These are phyloP conservation scores for Motacilla alba DNA, from an alignment of 2,113 vertebrate species.

Conservation along the genomic window DNA sequence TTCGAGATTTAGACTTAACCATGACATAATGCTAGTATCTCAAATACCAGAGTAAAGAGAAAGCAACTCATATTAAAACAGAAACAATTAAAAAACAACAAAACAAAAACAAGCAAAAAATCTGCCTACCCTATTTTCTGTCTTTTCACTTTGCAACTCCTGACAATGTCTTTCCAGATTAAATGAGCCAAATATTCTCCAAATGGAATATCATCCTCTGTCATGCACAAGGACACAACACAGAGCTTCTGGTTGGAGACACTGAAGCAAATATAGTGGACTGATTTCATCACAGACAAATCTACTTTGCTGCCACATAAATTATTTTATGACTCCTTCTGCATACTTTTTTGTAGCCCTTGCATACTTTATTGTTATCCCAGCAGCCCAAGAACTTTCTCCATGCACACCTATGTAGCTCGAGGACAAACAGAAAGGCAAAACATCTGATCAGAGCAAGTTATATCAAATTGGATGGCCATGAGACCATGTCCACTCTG, in stretches of 20 bases:
- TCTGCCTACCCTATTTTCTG: background rate
- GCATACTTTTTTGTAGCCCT: background rate
- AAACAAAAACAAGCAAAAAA: background rate
- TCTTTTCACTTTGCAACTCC: background rate
- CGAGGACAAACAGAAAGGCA: background rate
- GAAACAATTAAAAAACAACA: background rate
- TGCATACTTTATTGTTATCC: background rate
- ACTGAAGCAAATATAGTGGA: background rate
- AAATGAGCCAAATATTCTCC: background rate
- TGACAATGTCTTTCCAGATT: background rate
- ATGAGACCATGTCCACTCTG: background rate
- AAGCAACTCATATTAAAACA: background rate
- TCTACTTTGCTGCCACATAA: background rate
- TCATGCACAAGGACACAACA: background rate
- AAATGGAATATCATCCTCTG: background rate
- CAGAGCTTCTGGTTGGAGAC: background rate
- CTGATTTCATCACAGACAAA: background rate
- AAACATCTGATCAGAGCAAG: background rate
- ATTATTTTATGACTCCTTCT: background rate
- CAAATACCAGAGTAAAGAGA: background rate
- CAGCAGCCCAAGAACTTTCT: background rate
- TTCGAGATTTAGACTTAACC: background rate
- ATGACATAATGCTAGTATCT: background rate
- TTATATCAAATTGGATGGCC: background rate
- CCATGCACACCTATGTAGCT: background rate